Base-by-base conservation (phyloP, 2,888 invertebrate genomes). In the Candidula unifasciata region DNA sequence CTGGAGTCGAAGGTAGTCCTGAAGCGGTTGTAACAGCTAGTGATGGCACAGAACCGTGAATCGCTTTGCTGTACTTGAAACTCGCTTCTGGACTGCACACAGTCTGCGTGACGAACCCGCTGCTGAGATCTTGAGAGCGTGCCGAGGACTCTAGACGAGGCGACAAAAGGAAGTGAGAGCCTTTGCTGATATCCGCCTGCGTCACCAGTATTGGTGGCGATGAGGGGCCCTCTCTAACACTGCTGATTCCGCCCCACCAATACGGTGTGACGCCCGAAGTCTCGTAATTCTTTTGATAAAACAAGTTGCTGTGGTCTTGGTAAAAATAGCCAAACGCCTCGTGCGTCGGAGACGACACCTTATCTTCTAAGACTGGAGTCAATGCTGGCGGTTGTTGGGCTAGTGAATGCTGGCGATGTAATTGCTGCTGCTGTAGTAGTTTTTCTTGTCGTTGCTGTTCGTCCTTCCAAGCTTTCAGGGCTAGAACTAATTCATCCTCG, bases 241-340 rank as follows among this genome's bases (percentile, higher is more conserved):
- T 84, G 73, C 83, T 64, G 33, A 84, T 60, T 13, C 79, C 83
- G n/a, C 71, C 83, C 83, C 83, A 84, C 79, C 79, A 84, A 35
- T 71, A 84, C 13, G 83, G 83, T 24, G 68, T 52, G n/a, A 66
- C 35, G n/a, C 71, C 35, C 3, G 82, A 82, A 27, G 33, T 35
- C n/a, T 68, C 44, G 24, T 60, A 37, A 68, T 44, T 66, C 27
- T 37, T 44, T 10, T 68, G 76, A 33, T 73, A 52, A 1, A 66
- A 13, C 0, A 66, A 24, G 16, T 27, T 37, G 66, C 27, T 37
- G 66, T 16, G 71, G 3, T 82, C 82, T 35, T 76, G 74, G 44
- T 82, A 82, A 24, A 82, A 82, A n/a, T 82, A 82, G 24, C 73
- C 73, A 35, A 82, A 82, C 0, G 82, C 76, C 30, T 82, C 82